Percentiles rank a stretch among this genome's conserved stretches.
Evolutionary conservation across 2,113 vertebrate genomes (phyloP).

Genomic region (Chionis minor): DNA sequence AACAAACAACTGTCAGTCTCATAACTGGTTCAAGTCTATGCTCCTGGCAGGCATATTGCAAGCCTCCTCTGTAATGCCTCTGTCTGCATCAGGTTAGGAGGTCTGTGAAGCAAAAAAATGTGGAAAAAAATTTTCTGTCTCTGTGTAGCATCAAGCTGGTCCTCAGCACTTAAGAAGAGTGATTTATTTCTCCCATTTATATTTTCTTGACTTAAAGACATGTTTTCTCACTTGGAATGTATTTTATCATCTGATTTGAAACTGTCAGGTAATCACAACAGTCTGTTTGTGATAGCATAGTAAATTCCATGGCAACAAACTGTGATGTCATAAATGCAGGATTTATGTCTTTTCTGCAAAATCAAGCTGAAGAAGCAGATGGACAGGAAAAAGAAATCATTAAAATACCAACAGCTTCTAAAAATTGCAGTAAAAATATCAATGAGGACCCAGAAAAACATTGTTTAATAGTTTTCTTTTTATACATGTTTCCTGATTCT

Average conservation of each 20-base stretch:
- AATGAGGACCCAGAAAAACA: not conserved
- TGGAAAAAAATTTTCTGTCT: not conserved
- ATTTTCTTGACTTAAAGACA: not conserved
- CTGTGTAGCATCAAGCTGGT: not conserved
- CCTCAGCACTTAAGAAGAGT: not conserved
- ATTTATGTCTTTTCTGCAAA: constrained; percentile 38
- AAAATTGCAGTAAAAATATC: not conserved
- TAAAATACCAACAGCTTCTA: constrained; percentile 25
- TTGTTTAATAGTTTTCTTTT: constrained; percentile 32
- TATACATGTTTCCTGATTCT: not conserved
- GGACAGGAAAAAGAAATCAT: not conserved
- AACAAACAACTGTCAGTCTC: not conserved
- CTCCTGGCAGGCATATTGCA: not conserved
- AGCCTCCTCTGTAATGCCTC: not conserved
- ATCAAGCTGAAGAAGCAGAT: constrained; percentile 16
- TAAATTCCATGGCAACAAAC: constrained; percentile 49
- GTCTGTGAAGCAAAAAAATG: not conserved
- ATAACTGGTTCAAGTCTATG: not conserved
- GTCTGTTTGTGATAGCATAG: not conserved
- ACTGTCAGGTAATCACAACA: constrained; percentile 18
- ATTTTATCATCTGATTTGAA: constrained; percentile 9
- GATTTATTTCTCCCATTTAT: constrained; percentile 2
- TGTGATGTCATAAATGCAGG: not conserved
- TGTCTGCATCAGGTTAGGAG: not conserved
- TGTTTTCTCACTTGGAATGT: not conserved